These are phyloP conservation scores for Chaunax sp. DNA, from an alignment of 2,797 vertebrate genomes.

Conservation along the genomic window DNA sequence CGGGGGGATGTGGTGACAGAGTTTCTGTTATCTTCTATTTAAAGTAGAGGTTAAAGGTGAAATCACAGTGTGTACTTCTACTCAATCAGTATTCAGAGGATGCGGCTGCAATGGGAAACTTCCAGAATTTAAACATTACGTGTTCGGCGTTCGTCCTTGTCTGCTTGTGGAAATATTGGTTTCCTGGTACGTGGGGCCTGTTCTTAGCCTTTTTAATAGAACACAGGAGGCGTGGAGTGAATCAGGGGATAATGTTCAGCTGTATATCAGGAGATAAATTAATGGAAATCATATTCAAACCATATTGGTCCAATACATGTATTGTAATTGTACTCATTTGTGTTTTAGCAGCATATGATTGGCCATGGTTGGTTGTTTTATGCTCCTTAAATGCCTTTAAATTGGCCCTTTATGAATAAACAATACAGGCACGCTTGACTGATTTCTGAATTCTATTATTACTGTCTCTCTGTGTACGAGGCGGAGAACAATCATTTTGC, in stretches of 20 bases:
- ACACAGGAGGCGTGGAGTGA: neutral
- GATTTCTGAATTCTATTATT: neutral
- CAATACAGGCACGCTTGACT: neutral
- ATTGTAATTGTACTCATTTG: neutral
- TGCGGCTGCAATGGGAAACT: slow-evolving; percentile 37
- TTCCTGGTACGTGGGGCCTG: neutral
- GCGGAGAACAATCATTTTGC: neutral
- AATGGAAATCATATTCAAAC: neutral
- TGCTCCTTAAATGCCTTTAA: neutral
- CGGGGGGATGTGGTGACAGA: slow-evolving; percentile 14
- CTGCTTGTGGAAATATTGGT: slow-evolving; percentile 4
- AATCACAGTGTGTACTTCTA: slow-evolving; percentile 16
- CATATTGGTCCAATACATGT: neutral
- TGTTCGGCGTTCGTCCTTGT: slow-evolving; percentile 5
- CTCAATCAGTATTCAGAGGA: slow-evolving; percentile 25
- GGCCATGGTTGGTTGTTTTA: neutral
- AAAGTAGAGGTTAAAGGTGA: slow-evolving; percentile 58
- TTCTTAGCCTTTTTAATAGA: slow-evolving; percentile 3
- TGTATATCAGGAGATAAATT: neutral
- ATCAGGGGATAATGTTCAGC: neutral
- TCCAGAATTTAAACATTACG: neutral
- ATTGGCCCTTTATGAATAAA: neutral
- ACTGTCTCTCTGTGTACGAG: neutral
- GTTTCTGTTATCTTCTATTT: slow-evolving; percentile 60
- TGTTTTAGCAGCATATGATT: neutral